Base-by-base conservation (phyloP, 2,797 vertebrate genomes). In the Pangasius sanitwongsei region DNA sequence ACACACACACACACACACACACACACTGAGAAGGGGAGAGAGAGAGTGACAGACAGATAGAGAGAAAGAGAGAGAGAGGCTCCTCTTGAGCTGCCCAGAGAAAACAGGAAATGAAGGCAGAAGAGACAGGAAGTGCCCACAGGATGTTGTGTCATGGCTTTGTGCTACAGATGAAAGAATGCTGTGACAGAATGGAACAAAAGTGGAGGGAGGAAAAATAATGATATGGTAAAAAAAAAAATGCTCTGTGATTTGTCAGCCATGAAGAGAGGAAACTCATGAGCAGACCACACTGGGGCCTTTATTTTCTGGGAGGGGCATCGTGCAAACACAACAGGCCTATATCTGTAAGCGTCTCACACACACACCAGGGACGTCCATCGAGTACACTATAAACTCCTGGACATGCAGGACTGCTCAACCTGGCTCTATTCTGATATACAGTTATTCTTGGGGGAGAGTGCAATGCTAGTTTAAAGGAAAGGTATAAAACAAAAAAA, bases 91-190 rank as follows among this genome's bases (percentile, higher is more conserved):
- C 86, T 91, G 86, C 89, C 90, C 91, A 90, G 89, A 92, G 87
- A 91, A 96, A 96, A 95, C 95, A 96, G 95, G 95, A 97, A 96
- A 94, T 94, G 89, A 94, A 92, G 88, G 93, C 92, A 95, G 92
- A 94, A 92, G 93, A 93, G 89, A 93, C 93, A 95, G 96, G 95
- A 96, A 96, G 93, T 94, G 93, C 94, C 93, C 91, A 94, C 93
- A 95, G 95, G 94, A 95, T 95, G 96, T 94, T 95, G 94, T 95
- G 91, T 94, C 93, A 94, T 91, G 92, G 93, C 90, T 92, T 91
- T 91, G 91, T 88, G 91, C 85, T 88, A 91, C 92, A 89, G n/a
- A 89, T 89, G 86, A 90, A 91, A 90, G 81, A 86, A 77, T 37
- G 82, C 61, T 6, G 83, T n/a, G 61, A 67, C 50, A 87, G 91